Percentiles rank a stretch among this genome's conserved stretches.
Conservation (phyloP, 2,797 vertebrate species). For the Sebastes matsubarae region DNA sequence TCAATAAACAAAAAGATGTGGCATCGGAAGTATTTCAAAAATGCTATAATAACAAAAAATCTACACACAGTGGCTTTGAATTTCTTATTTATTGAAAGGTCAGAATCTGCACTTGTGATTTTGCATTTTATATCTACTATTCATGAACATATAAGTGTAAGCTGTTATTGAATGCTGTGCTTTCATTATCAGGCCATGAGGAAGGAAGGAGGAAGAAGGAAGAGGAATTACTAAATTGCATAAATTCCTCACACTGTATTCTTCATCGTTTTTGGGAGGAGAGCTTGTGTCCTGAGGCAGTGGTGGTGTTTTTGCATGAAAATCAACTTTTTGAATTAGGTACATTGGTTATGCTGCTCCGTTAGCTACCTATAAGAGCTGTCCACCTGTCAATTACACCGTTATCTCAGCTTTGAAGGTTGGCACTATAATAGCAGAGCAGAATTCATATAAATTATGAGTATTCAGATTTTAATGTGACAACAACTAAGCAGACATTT, state of each 20-base stretch:
- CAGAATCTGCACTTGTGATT: neutral
- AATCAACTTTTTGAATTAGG: constrained; percentile 8
- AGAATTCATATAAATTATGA: neutral
- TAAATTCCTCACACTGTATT: neutral
- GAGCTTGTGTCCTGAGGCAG: constrained; percentile 3
- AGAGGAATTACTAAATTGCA: neutral
- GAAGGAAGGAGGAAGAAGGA: neutral
- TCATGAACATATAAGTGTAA: neutral
- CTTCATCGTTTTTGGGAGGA: neutral
- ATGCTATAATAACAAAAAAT: neutral
- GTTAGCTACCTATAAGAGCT: neutral
- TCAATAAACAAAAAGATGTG: neutral
- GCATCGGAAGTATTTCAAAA: neutral
- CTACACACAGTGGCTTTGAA: neutral
- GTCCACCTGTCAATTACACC: neutral
- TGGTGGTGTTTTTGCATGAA: neutral
- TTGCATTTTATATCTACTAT: neutral
- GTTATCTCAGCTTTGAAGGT: constrained; percentile 1
- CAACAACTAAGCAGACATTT: neutral
- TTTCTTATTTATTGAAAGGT: neutral
- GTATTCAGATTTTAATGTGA: constrained; percentile 6
- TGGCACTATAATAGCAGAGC: neutral
- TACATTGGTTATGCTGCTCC: neutral
- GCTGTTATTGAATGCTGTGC: neutral
- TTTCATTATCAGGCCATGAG: neutral